Base-by-base conservation (phyloP, 2,113 vertebrate species). In the Ptyas mucosa region DNA sequence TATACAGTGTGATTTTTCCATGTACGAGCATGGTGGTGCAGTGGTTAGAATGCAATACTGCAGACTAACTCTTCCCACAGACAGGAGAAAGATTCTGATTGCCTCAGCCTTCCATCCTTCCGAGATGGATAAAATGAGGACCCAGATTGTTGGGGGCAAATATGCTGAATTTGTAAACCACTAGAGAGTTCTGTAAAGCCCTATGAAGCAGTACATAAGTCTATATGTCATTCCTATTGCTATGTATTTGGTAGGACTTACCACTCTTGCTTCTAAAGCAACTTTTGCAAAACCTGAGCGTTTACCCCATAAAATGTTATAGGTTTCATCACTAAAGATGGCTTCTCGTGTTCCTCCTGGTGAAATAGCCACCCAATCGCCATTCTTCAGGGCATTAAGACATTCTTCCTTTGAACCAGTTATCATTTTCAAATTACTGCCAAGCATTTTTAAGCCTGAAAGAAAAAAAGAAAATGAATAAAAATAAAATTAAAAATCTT, bases 381-480 rank as follows among this genome's bases (percentile, higher is more conserved):
- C 88, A 57, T 58, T 55, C 2, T 89, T 89, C 88, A 99, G 96
- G 81, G 98, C 98, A 90, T 97, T 98, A 93, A 99, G 98, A 96
- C 99, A 99, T 94, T 99, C 98, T 95, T 98, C 98, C 97, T 98
- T 98, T 81, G 98, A 98, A 95, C 98, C 98, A 92, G 98, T 98
- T 97, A 99, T 99, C 91, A 99, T 98, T 94, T 98, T 98, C 96
- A 98, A 95, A 58, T 52, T 8, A 29, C 26, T 58, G 4, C 39
- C 34, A 64, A 99, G 97, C 93, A 98, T 97, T 95, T 98, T 99
- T 95, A 99, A 98, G 2, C 98, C 98, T 99, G 94, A 85, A 94
- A 93, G 69, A 96, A 93, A 96, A 55, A 58, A 91, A 55, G n/a
- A 85, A 43, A 81, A 34, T 20, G 24, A 95, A 75, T 81, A 7